phyloP scores from a whole-genome alignment of 2,797 vertebrate species.

The Sorex maritimensis region DNA sequence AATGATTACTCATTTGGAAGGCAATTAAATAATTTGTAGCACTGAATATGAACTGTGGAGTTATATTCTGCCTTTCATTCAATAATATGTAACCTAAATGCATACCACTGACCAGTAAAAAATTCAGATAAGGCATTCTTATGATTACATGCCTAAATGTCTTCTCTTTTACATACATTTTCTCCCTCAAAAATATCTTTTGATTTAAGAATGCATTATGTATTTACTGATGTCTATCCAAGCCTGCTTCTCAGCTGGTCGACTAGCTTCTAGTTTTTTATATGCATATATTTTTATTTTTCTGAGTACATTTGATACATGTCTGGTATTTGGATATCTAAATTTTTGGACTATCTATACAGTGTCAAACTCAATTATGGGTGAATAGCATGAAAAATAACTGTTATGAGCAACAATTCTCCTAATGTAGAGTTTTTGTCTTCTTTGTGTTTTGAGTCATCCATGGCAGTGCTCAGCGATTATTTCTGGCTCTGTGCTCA shows the following conservation, averaged over 20 bases:
- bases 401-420: neutral
- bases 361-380: neutral
- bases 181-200: neutral
- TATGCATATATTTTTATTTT: slow-evolving; percentile 37
- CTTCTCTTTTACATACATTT: neutral
- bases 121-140: neutral
- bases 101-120: neutral
- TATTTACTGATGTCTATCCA: neutral
- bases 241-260: neutral
- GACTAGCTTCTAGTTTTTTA: slow-evolving; percentile 14
- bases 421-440: neutral
- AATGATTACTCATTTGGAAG: neutral
- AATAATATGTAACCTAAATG: neutral
- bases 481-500: too few species aligned
- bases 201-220: neutral
- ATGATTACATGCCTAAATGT: neutral
- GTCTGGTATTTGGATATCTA: neutral
- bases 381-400: slow-evolving; percentile 11
- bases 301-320: slow-evolving; percentile 4
- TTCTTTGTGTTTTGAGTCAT: too few species aligned
- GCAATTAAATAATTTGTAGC: neutral
- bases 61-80: neutral
- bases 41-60: slow-evolving; percentile 12
- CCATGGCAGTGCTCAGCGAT: too few species aligned
- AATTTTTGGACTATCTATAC: neutral